phyloP scores from a whole-genome alignment of 2,797 vertebrate species.

The Rhincodon typus region DNA sequence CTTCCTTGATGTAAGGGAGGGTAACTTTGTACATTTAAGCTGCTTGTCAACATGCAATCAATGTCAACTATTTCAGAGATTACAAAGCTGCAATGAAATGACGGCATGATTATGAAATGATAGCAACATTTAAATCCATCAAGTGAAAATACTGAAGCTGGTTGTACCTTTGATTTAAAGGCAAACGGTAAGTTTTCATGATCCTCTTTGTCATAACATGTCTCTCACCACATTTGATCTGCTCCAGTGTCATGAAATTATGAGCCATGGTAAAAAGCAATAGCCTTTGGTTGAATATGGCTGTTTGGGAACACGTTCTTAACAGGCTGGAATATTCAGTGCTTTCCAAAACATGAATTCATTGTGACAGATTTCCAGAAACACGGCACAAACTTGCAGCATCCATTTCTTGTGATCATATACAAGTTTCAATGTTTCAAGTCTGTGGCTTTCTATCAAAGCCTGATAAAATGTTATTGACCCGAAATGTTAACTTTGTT shows the following conservation, averaged over 20 bases:
- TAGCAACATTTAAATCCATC: background rate
- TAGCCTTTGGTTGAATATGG: too few relatives aligned
- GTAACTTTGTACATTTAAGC: background rate
- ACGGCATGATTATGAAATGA: background rate
- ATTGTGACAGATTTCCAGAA: background rate
- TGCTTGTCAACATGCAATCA: background rate
- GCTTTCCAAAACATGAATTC: background rate
- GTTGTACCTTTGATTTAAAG: background rate
- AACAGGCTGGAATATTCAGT: too few relatives aligned
- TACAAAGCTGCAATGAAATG: too few relatives aligned
- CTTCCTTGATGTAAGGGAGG: background rate
- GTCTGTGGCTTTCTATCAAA: too few relatives aligned
- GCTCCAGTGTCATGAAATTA: background rate
- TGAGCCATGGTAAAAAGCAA: background rate
- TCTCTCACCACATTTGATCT: background rate
- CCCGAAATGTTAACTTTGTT: too few relatives aligned
- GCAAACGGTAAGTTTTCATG: background rate
- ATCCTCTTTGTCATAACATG: background rate
- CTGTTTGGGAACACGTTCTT: too few relatives aligned
- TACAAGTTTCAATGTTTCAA: too few relatives aligned
- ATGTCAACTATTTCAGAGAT: background rate
- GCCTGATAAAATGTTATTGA: too few relatives aligned
- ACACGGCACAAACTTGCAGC: background rate
- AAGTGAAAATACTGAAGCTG: background rate
- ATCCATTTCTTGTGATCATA: background rate